phyloP scores from a whole-genome alignment of 2,113 vertebrate genomes.

The Lycaon pictus region DNA sequence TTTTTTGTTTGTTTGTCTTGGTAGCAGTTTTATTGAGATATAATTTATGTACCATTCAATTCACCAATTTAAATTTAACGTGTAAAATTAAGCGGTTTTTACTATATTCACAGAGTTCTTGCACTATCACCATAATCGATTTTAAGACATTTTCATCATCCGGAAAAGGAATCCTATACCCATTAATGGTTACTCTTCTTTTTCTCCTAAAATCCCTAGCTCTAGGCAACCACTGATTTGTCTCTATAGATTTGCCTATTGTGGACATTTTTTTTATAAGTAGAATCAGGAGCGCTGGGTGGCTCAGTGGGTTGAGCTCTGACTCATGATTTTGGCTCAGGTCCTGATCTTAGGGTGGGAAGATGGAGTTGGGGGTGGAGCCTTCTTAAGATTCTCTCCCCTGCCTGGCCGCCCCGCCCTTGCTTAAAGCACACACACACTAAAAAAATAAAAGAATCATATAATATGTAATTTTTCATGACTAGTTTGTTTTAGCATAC shows the following conservation, averaged over 20 bases:
- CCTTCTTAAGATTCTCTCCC: neutral
- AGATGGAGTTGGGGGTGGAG: neutral
- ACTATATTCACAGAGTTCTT: neutral
- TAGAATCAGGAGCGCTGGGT: neutral
- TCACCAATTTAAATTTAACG: conserved; percentile 3
- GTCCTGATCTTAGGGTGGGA: neutral
- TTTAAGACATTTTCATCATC: neutral
- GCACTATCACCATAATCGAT: neutral
- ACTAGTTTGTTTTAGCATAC: neutral
- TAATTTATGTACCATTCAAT: neutral
- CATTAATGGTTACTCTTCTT: neutral
- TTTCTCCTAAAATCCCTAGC: neutral
- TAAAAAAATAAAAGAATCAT: neutral
- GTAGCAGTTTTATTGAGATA: neutral
- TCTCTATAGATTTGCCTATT: neutral
- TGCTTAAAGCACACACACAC: neutral
- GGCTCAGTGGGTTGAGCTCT: neutral
- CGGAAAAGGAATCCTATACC: accelerated
- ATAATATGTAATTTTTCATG: neutral
- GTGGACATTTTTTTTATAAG: neutral
- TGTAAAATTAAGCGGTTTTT: neutral
- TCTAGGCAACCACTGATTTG: neutral
- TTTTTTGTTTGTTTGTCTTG: neutral
- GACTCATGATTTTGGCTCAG: neutral
- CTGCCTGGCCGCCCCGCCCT: neutral